Base-by-base conservation (phyloP, 2,113 vertebrate genomes). In the Paramormyrops kingsleyae region DNA sequence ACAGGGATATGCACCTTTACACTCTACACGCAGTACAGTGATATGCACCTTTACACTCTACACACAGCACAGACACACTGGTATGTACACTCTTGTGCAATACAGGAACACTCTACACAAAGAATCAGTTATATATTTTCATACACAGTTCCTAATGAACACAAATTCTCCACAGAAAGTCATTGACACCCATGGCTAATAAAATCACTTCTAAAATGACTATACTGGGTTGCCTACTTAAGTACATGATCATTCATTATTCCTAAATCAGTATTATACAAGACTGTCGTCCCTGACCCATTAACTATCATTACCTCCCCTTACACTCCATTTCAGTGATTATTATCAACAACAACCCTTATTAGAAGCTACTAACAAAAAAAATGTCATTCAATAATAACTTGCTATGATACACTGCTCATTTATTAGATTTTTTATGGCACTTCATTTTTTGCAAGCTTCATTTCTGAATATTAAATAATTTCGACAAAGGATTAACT, bases 331-430 rank as follows among this genome's bases (percentile, higher is more conserved):
- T 87, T 53, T 19, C 47, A 53, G 17, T 35, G 50, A 56, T 53
- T 87, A 53, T 31, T 85, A 46, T 84, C 85, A 47, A 87, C 85
- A 53, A 80, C 74, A 80, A 17, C 12, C 50, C 49, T 19, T 87
- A 52, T 52, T 53, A 84, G 44, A 44, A 47, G 44, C 39, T 46
- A 84, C 42, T 84, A 46, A 84, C 13, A 47, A 0, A 44, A 84
- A 84, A 44, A 84, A 84, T n/a, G 19, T 24, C 39, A 84, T 84
- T 84, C 46, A 87, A 87, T 56, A 49, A 87, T 27, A 87, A 87
- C 85, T 87, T 4, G 27, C 27, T 53, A 87, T 87, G 50, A 53
- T 15, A 56, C 50, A 87, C 44, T 13, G 44, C 83, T 86, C 24
- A 42, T 42, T 80, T 42, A 80, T 80, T 80, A 21, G 4, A n/a